Base-by-base conservation (phyloP, 2,113 vertebrate genomes). In the Alethe castanea region DNA sequence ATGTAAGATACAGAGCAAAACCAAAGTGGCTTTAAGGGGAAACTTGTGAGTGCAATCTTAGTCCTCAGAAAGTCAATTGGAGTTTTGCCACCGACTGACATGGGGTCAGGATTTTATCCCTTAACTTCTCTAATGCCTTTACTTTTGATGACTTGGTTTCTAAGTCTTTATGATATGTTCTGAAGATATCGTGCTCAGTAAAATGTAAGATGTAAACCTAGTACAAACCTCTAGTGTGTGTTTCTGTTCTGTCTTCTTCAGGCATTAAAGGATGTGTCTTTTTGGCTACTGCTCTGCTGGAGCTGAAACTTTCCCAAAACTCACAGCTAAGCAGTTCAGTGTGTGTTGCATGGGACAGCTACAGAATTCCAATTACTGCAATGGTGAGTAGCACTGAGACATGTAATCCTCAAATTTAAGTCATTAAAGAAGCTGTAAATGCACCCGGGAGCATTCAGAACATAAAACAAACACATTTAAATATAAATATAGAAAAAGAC, bases 291-390 rank as follows among this genome's bases (percentile, higher is more conserved):
- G 48, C 80, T 81, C 56, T 92, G 85, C 82, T 94, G 92, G 69
- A 93, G 70, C 85, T 95, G 94, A 97, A 95, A 86, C 79, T 95
- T 86, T 90, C 92, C 93, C 90, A 90, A 86, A 96, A 88, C 88
- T 94, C 79, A 19, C 72, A 95, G 92, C 92, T 92, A 88, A 95
- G 88, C 92, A 90, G 74, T 90, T 97, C 92, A 94, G 90, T 93
- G 92, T 95, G 85, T 96, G 86, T 88, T 95, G 85, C 76, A 88
- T 29, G 85, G 72, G 69, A 95, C 93, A 92, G 56, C 93, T 74
- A 86, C 94, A 48, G 94, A 96, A 96, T 96, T 96, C 94, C 92
- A 96, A 90, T 96, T 94, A 96, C 90, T 84, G 88, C 86, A 92
- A 88, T 60, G 95, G 85, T 87, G 80, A 96, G 90, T 96, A 94